Conservation (phyloP, 1,140 invertebrate species). For the Sitobion miscanthi region DNA sequence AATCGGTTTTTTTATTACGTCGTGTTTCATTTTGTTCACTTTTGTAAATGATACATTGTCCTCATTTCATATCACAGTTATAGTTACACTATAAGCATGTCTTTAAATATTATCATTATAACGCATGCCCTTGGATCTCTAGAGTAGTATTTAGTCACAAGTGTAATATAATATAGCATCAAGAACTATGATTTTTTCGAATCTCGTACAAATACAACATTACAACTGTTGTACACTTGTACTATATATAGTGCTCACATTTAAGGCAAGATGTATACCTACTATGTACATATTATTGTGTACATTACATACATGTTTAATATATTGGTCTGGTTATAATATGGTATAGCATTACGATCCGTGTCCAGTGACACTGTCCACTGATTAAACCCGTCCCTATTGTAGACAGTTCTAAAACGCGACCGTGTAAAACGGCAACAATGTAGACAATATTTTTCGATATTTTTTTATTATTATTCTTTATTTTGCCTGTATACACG, state of each 20-base stretch:
- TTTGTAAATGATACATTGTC: not conserved
- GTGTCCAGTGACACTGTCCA: not conserved
- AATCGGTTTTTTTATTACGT: not conserved
- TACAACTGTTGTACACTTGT: not conserved
- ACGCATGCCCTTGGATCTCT: not conserved
- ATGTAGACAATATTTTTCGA: not conserved
- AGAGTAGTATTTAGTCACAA: not conserved
- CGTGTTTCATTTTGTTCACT: not conserved
- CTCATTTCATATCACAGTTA: not conserved
- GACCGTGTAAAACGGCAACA: not conserved
- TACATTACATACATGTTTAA: not conserved
- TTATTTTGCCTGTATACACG: not conserved
- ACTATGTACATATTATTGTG: not conserved
- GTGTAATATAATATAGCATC: not conserved
- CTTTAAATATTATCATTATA: not conserved
- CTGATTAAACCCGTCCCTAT: not conserved
- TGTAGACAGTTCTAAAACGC: not conserved
- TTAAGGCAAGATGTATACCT: not conserved
- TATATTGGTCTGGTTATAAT: not conserved
- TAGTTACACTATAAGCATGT: not conserved
- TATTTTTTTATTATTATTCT: not conserved
- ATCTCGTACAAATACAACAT: not conserved
- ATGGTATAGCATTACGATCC: not conserved
- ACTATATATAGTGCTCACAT: not conserved
- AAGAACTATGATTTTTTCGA: not conserved